These are phyloP conservation scores for Botia almorhae DNA, from an alignment of 2,797 vertebrate genomes.

Conservation along the genomic window DNA sequence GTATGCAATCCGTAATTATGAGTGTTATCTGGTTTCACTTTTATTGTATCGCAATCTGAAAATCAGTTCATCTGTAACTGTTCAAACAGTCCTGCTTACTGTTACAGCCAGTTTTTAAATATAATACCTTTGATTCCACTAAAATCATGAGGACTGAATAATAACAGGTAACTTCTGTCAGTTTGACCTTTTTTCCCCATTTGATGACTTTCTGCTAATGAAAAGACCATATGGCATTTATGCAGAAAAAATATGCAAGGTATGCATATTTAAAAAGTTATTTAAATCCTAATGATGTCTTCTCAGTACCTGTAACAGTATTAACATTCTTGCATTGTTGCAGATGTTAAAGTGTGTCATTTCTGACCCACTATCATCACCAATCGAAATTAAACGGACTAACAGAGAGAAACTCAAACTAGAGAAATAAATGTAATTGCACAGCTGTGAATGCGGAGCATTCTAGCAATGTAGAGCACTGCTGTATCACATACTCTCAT, in stretches of 20 bases:
- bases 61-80: slow-evolving; percentile 26
- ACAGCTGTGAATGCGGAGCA: background rate
- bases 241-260: background rate
- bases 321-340: background rate
- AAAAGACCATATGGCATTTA: background rate
- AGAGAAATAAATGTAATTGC: background rate
- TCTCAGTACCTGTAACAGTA: background rate
- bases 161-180: background rate
- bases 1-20: background rate
- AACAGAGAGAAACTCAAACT: background rate
- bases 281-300: background rate
- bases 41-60: slow-evolving; percentile 7
- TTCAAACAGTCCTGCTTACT: background rate
- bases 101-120: background rate
- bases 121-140: background rate
- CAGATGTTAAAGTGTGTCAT: background rate
- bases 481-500: background rate
- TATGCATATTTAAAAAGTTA: background rate
- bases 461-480: background rate
- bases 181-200: no score
- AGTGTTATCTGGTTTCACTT: slow-evolving; percentile 5
- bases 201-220: background rate
- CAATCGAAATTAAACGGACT: background rate
- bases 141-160: background rate
- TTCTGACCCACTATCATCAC: background rate